Conservation (phyloP, 2,888 invertebrate species). For the Scaptodrosophila latifasciaeformis region DNA sequence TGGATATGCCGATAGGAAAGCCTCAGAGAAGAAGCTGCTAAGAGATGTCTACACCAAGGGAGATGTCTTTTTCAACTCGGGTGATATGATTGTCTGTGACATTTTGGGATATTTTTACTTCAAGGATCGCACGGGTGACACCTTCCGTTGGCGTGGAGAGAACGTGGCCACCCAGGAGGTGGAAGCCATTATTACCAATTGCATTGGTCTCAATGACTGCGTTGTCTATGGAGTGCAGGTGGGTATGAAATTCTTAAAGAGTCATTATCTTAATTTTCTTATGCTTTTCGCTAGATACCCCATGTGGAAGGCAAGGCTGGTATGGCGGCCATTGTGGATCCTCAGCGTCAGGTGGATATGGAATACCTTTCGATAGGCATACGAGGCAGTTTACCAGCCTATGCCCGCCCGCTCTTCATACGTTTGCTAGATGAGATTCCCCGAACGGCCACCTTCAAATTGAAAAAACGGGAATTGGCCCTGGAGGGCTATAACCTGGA, state of each 20-base stretch:
- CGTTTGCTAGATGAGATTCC: constrained; percentile 86
- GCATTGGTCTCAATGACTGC: constrained; percentile 84
- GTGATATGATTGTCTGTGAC: constrained; percentile 92
- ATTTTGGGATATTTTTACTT: constrained; percentile 95
- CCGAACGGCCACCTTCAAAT: constrained; percentile 92
- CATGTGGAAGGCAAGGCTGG: constrained; percentile 91
- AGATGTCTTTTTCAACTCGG: constrained; percentile 92
- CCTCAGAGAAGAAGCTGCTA: constrained; percentile 90
- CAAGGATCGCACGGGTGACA: constrained; percentile 91
- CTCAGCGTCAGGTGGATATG: constrained; percentile 79
- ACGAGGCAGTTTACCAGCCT: constrained; percentile 84
- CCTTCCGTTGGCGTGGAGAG: constrained; percentile 95
- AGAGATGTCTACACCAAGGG: constrained; percentile 88
- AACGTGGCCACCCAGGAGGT: constrained; percentile 98
- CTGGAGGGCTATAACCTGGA: constrained; percentile 88
- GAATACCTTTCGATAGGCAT: constrained; percentile 80
- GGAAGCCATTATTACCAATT: constrained; percentile 89
- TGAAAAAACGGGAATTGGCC: constrained; percentile 91
- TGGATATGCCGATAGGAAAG: constrained; percentile 81
- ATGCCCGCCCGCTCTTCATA: constrained; percentile 92
- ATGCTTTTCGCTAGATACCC: constrained; percentile 79
- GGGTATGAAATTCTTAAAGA: constrained; percentile 51
- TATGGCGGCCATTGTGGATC: constrained; percentile 92
- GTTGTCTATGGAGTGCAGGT: constrained; percentile 96
- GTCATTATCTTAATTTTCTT: constrained; percentile 7